Percentiles rank a stretch among this genome's conserved stretches.
These are phyloP conservation scores for Cerceris rybyensis DNA, from an alignment of 2,888 invertebrate species.

Conservation along the genomic window DNA sequence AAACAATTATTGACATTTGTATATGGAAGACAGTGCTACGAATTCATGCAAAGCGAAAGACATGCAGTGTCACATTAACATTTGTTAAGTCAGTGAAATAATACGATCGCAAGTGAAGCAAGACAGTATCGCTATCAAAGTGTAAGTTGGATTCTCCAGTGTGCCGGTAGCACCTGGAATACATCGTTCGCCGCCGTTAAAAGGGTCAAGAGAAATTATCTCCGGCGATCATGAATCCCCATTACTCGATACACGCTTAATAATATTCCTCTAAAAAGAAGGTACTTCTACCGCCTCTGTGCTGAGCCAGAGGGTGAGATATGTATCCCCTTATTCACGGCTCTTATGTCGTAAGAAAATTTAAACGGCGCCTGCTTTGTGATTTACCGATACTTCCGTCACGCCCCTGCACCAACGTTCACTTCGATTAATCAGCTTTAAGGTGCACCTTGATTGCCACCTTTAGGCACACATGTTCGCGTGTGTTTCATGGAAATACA, in stretches of 20 bases:
- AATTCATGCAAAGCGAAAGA: no score
- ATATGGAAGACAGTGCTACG: no score
- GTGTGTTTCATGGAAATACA: neutral
- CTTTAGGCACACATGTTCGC: conserved; percentile 3
- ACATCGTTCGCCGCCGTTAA: neutral
- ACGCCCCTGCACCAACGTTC: conserved; percentile 54
- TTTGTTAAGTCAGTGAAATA: no score
- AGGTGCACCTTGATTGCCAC: conserved; percentile 51
- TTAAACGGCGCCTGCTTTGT: conserved; percentile 49
- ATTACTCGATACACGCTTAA: neutral
- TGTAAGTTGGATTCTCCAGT: no score
- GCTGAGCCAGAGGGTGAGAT: conserved; percentile 14
- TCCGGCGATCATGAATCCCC: conserved; percentile 1
- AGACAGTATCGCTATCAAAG: no score
- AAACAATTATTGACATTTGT: no score
- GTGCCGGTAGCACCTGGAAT: neutral
- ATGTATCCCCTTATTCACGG: conserved; percentile 14
- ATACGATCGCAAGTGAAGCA: no score
- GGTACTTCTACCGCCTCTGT: neutral
- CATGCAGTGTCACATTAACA: no score
- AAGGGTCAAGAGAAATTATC: conserved; percentile 5
- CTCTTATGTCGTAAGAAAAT: conserved; percentile 20
- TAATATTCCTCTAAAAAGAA: neutral
- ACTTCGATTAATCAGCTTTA: conserved; percentile 64
- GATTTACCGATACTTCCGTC: conserved; percentile 57